phyloP scores from a whole-genome alignment of 35 echinoderm and acorn worm species.

The Strongylocentrotus purpuratus region DNA sequence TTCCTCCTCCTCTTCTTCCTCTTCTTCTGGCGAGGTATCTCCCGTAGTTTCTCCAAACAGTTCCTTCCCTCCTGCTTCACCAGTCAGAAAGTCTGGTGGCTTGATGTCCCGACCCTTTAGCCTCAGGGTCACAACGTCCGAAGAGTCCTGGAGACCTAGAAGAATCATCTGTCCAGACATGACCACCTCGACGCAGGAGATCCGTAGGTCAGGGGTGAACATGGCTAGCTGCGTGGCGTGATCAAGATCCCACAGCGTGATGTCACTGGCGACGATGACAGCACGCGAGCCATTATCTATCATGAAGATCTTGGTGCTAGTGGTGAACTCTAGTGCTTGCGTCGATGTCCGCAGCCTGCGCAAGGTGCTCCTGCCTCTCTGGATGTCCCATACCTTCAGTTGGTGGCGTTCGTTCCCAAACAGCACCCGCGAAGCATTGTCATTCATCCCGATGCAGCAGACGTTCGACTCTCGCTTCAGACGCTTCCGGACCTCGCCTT shows the following conservation, averaged over 20 bases:
- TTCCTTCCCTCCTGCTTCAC: constrained; percentile 69
- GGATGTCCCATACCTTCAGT: constrained; percentile 89
- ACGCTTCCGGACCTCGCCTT: constrained; percentile 74
- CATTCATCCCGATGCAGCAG: constrained; percentile 84
- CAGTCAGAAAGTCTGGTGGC: constrained; percentile 47
- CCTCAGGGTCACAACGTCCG: constrained; percentile 77
- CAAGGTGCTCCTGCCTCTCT: constrained; percentile 69
- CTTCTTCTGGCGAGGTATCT: constrained; percentile 81
- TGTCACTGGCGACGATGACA: constrained; percentile 80
- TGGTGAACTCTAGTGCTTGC: constrained; percentile 60
- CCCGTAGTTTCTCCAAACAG: constrained; percentile 95
- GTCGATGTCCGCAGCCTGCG: constrained; percentile 67
- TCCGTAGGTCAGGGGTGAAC: constrained; percentile 84
- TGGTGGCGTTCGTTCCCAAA: constrained; percentile 89
- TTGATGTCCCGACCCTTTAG: constrained; percentile 72
- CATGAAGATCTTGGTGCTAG: constrained; percentile 86
- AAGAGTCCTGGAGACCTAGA: constrained; percentile 66
- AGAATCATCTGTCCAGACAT: constrained; percentile 83
- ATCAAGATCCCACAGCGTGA: constrained; percentile 88
- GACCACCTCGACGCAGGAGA: constrained; percentile 83
- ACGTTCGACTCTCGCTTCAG: constrained; percentile 91
- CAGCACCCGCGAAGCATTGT: constrained; percentile 71
- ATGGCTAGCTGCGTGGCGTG: constrained; percentile 67
- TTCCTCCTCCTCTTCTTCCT: constrained; percentile 68
- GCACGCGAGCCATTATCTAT: constrained; percentile 78